phyloP scores from a whole-genome alignment of 2,113 vertebrate genomes.

The Cichladusa arquata region DNA sequence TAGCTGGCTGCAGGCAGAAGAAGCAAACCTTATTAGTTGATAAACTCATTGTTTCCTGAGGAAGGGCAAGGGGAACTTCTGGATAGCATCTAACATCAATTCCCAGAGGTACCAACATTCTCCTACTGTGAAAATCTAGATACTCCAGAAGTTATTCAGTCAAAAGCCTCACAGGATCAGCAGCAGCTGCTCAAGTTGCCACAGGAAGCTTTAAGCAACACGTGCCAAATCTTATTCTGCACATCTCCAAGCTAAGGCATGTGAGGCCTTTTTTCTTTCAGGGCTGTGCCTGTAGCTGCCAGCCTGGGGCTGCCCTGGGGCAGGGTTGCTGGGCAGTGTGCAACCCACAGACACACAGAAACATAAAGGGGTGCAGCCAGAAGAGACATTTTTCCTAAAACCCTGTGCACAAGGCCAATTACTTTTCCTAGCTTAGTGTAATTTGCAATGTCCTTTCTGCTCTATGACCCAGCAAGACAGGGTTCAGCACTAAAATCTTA shows the following conservation, averaged over 20 bases:
- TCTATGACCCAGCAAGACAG: neutral
- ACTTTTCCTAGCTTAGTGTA: neutral
- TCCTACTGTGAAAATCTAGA: neutral
- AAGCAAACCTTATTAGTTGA: neutral
- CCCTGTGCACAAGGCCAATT: neutral
- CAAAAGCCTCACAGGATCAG: neutral
- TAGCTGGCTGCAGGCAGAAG: neutral
- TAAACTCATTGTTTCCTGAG: neutral
- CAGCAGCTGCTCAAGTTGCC: neutral
- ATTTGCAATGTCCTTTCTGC: neutral
- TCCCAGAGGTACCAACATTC: neutral
- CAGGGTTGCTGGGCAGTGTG: neutral
- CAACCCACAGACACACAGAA: neutral
- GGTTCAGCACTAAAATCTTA: neutral
- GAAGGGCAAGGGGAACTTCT: neutral
- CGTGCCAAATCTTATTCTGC: neutral
- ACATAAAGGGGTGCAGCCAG: fast-evolving
- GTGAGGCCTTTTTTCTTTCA: neutral
- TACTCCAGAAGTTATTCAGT: neutral
- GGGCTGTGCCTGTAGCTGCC: neutral
- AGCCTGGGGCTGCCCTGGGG: neutral
- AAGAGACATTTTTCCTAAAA: neutral
- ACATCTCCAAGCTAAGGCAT: neutral
- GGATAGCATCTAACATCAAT: neutral
- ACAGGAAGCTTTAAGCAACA: neutral